Percentiles rank a stretch among this genome's conserved stretches.
Conservation (phyloP, 1,140 invertebrate species). For the Drosophila pallidifrons region DNA sequence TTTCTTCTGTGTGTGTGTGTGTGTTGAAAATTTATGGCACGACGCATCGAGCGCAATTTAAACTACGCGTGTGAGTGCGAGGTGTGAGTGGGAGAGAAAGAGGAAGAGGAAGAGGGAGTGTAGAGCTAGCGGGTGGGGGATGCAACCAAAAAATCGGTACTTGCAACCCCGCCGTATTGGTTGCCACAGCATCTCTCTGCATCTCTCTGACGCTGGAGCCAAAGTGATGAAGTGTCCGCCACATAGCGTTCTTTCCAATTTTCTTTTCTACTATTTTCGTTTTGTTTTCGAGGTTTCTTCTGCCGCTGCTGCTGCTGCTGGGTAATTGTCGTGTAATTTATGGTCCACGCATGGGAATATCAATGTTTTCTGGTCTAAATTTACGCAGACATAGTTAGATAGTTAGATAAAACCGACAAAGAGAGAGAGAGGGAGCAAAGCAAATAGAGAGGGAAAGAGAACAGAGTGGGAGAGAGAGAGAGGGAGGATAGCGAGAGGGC, state of each 20-base stretch:
- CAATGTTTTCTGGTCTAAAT: slow-evolving; percentile 75
- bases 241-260: slow-evolving; percentile 62
- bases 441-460: not conserved
- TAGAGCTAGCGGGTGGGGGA: not conserved
- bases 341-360: slow-evolving; percentile 77
- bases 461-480: not conserved
- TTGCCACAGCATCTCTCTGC: not conserved
- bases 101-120: slow-evolving; percentile 5
- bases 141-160: slow-evolving; percentile 23
- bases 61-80: slow-evolving; percentile 77
- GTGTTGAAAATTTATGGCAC: slow-evolving; percentile 72
- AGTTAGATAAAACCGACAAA: not conserved
- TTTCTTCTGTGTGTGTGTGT: not conserved
- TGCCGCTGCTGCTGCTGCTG: slow-evolving; percentile 52
- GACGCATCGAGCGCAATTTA: slow-evolving; percentile 70
- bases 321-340: slow-evolving; percentile 80
- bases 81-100: slow-evolving; percentile 25
- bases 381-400: slow-evolving; percentile 48
- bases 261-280: slow-evolving; percentile 36
- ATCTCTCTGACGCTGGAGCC: slow-evolving; percentile 20
- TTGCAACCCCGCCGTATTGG: slow-evolving; percentile 13
- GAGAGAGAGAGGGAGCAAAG: not conserved
- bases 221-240: slow-evolving; percentile 69
- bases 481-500: not conserved
- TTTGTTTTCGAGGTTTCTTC: slow-evolving; percentile 35